Evolutionary conservation across 2,113 vertebrate genomes (phyloP).

Genomic region (Triplophysa tibetana): DNA sequence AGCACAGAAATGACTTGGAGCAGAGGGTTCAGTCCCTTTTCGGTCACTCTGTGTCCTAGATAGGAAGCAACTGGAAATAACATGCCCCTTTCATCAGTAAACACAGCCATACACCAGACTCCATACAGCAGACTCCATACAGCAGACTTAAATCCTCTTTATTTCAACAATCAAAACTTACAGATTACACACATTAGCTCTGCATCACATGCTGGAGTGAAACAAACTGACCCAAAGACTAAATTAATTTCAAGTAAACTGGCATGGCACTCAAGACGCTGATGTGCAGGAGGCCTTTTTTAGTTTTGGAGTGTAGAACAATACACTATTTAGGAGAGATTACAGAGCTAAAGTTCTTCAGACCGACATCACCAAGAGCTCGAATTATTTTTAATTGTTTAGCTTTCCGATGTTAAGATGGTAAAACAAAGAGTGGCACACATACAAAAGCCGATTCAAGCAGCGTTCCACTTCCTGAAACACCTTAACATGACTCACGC

Average conservation of each 20-base stretch:
- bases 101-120: background rate
- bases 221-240: background rate
- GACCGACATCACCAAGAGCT: constrained; percentile 13
- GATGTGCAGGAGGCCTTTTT: background rate
- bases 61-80: constrained; percentile 57
- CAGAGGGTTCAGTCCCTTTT: background rate
- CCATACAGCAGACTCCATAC: background rate
- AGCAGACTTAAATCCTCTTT: background rate
- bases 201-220: constrained; percentile 4
- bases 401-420: constrained; percentile 27
- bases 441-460: constrained; percentile 15
- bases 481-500: constrained; percentile 14
- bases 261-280: background rate
- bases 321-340: constrained; percentile 26
- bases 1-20: constrained; percentile 18
- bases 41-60: constrained; percentile 52
- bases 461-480: background rate
- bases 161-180: constrained; percentile 37
- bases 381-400: constrained; percentile 8
- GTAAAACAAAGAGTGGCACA: constrained; percentile 24
- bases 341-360: constrained; percentile 12
- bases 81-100: constrained; percentile 39
- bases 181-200: constrained; percentile 27
- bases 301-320: background rate
- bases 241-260: constrained; percentile 21